These are phyloP conservation scores for Amyelois transitella DNA, from an alignment of 1,140 invertebrate species.

Conservation along the genomic window DNA sequence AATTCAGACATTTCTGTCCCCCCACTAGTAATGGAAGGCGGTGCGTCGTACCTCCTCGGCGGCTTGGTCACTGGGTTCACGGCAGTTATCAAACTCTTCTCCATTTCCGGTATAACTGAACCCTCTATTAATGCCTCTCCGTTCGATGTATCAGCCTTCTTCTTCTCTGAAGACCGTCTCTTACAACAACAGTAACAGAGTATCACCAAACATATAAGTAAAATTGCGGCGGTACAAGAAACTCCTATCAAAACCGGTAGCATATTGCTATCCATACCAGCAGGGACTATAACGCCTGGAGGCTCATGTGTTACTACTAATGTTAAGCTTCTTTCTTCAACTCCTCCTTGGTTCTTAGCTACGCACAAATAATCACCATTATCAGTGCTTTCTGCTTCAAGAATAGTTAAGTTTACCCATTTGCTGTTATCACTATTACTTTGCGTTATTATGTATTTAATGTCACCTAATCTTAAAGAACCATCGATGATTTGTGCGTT, in stretches of 20 bases:
- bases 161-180: constrained; percentile 68
- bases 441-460: constrained; percentile 51
- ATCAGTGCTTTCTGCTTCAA: constrained; percentile 81
- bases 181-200: constrained; percentile 82
- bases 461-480: constrained; percentile 73
- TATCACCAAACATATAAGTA: constrained; percentile 78
- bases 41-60: constrained; percentile 81
- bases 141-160: constrained; percentile 76
- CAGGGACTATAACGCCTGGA: constrained; percentile 61
- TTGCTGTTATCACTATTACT: constrained; percentile 58
- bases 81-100: constrained; percentile 86
- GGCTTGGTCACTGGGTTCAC: constrained; percentile 89
- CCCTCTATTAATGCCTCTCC: constrained; percentile 77
- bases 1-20: constrained; percentile 86
- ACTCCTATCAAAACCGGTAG: constrained; percentile 73
- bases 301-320: constrained; percentile 74
- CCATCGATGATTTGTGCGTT: constrained; percentile 77
- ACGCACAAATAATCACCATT: constrained; percentile 92
- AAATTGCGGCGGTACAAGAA: constrained; percentile 72
- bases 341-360: constrained; percentile 89
- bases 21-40: constrained; percentile 79
- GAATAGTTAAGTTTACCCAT: constrained; percentile 87
- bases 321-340: constrained; percentile 83
- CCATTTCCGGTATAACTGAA: constrained; percentile 80
- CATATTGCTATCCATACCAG: constrained; percentile 65